Evolutionary conservation across 2,888 invertebrate species (phyloP).

Genomic region (Drymonia ruficornis): DNA sequence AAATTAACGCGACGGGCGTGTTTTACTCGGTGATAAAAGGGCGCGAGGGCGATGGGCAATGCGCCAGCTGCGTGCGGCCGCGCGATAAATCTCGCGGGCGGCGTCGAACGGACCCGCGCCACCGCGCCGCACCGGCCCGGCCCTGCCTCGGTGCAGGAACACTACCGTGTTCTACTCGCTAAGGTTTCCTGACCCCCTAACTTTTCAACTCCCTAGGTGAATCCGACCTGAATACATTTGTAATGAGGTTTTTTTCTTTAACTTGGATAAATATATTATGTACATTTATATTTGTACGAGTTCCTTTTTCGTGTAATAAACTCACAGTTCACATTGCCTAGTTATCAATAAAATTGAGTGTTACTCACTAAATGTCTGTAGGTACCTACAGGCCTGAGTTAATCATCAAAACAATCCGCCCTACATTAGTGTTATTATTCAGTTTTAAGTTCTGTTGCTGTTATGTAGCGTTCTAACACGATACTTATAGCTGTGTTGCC

Average conservation of each 20-base stretch:
- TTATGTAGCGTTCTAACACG: no score
- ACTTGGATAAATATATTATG: conserved; percentile 2
- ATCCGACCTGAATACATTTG: conserved; percentile 25
- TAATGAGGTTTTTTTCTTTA: conserved; percentile 21
- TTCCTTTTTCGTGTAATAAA: not conserved
- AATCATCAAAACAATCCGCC: no score
- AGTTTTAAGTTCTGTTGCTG: no score
- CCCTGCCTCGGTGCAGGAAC: conserved; percentile 20
- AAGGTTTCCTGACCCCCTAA: conserved; percentile 19
- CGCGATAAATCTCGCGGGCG: conserved; percentile 69
- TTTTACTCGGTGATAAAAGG: conserved; percentile 81
- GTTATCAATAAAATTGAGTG: no score
- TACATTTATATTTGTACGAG: not conserved
- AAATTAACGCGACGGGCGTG: conserved; percentile 81
- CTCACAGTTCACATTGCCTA: not conserved
- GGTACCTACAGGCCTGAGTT: no score
- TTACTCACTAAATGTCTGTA: no score
- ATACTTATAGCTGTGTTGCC: not conserved
- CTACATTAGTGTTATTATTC: no score
- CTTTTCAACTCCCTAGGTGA: conserved; percentile 23
- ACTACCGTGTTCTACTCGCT: conserved; percentile 18
- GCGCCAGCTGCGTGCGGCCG: conserved; percentile 75
- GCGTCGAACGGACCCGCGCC: conserved; percentile 32
- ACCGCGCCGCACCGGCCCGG: conserved; percentile 22
- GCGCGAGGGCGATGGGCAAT: conserved; percentile 72